These are phyloP conservation scores for Quadroppia sp. DNA, from an alignment of 2,888 invertebrate species.

Conservation along the genomic window DNA sequence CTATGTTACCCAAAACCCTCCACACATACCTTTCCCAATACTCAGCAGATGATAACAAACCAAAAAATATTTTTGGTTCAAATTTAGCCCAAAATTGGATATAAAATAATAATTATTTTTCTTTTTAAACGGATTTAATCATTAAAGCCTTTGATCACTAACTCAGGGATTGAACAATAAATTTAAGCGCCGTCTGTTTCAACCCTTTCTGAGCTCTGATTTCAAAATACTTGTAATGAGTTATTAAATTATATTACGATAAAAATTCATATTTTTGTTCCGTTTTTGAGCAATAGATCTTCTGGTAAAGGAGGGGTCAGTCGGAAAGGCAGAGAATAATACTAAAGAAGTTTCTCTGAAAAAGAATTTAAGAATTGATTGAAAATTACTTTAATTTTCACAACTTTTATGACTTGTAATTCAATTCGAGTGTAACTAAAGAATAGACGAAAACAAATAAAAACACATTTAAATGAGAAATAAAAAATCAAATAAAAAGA, in stretches of 20 bases:
- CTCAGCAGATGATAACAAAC: constrained; percentile 2
- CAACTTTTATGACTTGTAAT: background rate
- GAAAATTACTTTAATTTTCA: background rate
- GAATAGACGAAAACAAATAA: background rate
- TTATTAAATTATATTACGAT: background rate
- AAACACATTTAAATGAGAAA: constrained; percentile 2
- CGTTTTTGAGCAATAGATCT: too few relatives aligned
- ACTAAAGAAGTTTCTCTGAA: too few relatives aligned
- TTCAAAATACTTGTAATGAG: constrained; percentile 8
- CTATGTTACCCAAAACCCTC: background rate
- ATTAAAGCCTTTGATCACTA: constrained; percentile 2
- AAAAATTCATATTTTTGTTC: too few relatives aligned
- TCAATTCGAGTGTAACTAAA: background rate
- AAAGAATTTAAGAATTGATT: background rate
- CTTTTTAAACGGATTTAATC: background rate
- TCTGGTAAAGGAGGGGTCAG: too few relatives aligned
- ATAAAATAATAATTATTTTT: background rate
- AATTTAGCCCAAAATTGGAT: background rate
- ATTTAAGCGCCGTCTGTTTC: background rate
- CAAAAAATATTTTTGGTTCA: background rate
- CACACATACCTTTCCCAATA: too few relatives aligned
- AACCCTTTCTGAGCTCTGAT: constrained; percentile 13
- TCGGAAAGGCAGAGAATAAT: background rate
- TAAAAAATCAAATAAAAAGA: background rate
- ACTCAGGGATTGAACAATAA: background rate